Evolutionary conservation across 2,888 invertebrate genomes (phyloP).

Genomic region (Caenorhabditis virilis): DNA sequence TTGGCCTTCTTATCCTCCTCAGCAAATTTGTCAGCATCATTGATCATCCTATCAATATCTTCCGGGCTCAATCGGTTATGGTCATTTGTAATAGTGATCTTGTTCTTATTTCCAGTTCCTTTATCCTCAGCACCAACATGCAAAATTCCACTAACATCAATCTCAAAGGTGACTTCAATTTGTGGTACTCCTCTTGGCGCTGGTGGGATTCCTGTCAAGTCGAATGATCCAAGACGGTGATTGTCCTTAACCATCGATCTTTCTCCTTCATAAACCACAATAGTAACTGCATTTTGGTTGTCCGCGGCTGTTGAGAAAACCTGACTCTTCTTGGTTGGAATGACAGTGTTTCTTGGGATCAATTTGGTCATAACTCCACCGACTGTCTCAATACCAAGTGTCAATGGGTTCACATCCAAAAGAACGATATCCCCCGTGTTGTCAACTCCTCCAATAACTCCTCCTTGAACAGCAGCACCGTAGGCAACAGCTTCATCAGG

Average conservation of each 20-base stretch:
- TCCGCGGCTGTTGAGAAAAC: conserved; percentile 98
- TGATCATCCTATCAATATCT: conserved; percentile 98
- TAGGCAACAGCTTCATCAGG: conserved; percentile 99
- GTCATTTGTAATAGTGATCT: conserved; percentile 97
- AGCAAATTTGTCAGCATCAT: conserved; percentile 98
- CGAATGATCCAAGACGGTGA: conserved; percentile 95
- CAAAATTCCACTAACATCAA: conserved; percentile 72
- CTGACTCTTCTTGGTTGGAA: conserved; percentile 97
- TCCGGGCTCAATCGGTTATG: conserved; percentile 85
- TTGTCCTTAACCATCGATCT: conserved; percentile 99
- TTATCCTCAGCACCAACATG: conserved; percentile 95
- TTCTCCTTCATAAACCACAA: conserved; percentile 97
- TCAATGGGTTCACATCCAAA: conserved; percentile 94
- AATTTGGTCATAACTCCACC: conserved; percentile 99
- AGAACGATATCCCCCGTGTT: conserved; percentile 84
- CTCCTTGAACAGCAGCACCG: conserved; percentile 96
- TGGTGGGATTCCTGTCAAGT: conserved; percentile 74
- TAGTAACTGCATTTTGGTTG: conserved; percentile 97
- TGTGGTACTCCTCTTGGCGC: conserved; percentile 71
- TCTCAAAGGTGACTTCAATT: conserved; percentile 71
- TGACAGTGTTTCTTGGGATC: conserved; percentile 94
- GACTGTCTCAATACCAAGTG: conserved; percentile 98
- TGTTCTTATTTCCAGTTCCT: conserved; percentile 96
- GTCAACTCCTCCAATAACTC: conserved; percentile 93
- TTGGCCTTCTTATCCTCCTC: conserved; percentile 92